Conservation (phyloP, 2,113 vertebrate species). For the Rostratula benghalensis region DNA sequence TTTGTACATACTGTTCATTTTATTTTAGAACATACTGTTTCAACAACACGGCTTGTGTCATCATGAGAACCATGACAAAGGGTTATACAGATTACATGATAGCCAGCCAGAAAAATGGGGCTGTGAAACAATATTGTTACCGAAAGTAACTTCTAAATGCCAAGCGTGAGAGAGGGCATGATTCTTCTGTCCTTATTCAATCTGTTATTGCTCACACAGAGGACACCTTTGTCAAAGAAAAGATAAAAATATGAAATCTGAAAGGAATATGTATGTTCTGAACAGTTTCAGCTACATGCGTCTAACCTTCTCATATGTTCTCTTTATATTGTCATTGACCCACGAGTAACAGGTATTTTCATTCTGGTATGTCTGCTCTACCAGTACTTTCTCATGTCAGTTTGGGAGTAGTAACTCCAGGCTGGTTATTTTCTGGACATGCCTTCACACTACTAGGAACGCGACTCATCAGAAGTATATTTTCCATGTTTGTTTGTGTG, state of each 20-base stretch:
- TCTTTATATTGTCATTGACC: background rate
- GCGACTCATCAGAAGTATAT: conserved; percentile 47
- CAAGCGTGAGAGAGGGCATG: background rate
- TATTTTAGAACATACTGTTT: conserved; percentile 58
- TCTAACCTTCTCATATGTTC: background rate
- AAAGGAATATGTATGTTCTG: background rate
- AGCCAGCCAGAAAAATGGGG: conserved; percentile 18
- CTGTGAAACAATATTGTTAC: conserved; percentile 8
- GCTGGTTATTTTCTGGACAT: conserved; percentile 22
- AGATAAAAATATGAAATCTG: background rate
- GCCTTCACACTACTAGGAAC: conserved; percentile 23
- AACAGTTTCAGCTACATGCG: background rate
- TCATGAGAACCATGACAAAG: conserved; percentile 15
- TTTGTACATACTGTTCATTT: conserved; percentile 39
- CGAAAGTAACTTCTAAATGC: background rate
- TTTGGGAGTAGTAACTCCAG: background rate
- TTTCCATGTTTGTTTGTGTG: conserved; percentile 3
- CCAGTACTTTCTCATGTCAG: background rate
- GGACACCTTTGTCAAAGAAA: background rate
- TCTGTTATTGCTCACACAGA: background rate
- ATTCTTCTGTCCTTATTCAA: background rate
- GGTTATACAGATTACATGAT: conserved; percentile 1
- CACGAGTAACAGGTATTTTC: background rate
- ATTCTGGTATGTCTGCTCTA: background rate
- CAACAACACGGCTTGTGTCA: conserved; percentile 49